Evolutionary conservation across 1,140 invertebrate genomes (phyloP).

Genomic region (Saxidomus purpurata): DNA sequence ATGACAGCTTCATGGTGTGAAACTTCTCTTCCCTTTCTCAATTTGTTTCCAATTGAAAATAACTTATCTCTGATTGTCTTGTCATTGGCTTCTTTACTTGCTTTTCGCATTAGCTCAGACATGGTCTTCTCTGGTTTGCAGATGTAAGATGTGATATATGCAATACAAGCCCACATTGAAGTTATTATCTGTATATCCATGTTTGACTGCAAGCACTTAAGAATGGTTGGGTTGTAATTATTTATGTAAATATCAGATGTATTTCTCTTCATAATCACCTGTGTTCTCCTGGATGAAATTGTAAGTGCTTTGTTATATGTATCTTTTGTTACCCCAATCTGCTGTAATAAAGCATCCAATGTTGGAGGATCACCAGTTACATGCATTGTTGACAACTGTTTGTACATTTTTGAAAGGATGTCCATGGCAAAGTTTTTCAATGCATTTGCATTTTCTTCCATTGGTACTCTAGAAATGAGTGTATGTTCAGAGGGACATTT

Average conservation of each 20-base stretch:
- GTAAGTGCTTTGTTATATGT: conserved; percentile 14
- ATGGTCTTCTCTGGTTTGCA: conserved; percentile 45
- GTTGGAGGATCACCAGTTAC: conserved; percentile 18
- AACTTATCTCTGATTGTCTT: conserved; percentile 47
- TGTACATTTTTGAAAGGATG: conserved; percentile 15
- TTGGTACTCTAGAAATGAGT: conserved; percentile 4
- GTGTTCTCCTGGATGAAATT: conserved; percentile 37
- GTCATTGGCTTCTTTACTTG: conserved; percentile 53
- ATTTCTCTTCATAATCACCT: conserved; percentile 4
- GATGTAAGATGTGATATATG: conserved; percentile 46
- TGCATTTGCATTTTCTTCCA: conserved; percentile 19
- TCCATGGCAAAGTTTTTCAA: conserved; percentile 18
- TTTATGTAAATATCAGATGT: conserved; percentile 18
- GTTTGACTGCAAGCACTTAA: conserved; percentile 38
- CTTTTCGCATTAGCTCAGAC: conserved; percentile 47
- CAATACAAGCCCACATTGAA: conserved; percentile 44
- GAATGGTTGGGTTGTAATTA: not conserved
- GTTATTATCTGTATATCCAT: conserved; percentile 64
- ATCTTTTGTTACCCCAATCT: conserved; percentile 2
- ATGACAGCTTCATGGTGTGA: conserved; percentile 41
- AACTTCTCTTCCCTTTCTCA: conserved; percentile 34
- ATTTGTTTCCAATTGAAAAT: conserved; percentile 31
- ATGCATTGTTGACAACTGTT: not conserved
- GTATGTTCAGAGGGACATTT: conserved; percentile 20
- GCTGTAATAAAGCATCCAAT: not conserved